Evolutionary conservation across 2,113 vertebrate genomes (phyloP), one percentile per base, ranked within the genome.

Genomic region (Stomatorhinus ivindoensis): DNA sequence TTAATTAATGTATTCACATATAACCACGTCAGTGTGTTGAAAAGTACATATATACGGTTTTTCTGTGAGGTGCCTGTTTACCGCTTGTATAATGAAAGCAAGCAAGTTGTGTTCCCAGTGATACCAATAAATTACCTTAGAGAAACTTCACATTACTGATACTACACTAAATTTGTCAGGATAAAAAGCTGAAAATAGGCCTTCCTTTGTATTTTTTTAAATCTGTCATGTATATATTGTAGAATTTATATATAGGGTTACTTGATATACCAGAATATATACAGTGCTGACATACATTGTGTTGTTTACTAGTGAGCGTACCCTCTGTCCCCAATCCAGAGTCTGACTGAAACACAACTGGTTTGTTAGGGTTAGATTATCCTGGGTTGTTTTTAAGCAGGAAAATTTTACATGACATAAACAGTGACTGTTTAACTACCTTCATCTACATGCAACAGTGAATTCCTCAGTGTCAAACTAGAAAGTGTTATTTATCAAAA

Each of bases 131-230:
- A 51, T 76, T 55, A 89, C 21, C 51, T 89, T 31, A 83, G 50
- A 89, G 17, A 2, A 88, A 88, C 31, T 88, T 88, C 88, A 88
- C 47, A 88, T 48, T 80, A 31, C 17, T 82, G 69, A 53, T 76
- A 35, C 24, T 53, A 88, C 46, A 80, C 11, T 53, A 61, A 42
- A 47, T 53, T 42, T 58, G 50, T 44, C 13, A 44, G 58, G 85
- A 80, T 61, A 87, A 90, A 90, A 73, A 80, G 5, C 48, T 88
- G 35, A 55, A 89, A 91, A 90, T 50, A n/a, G 50, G 50, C 90
- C 88, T 91, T 90, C 47, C 24, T 91, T 90, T 90, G 88, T 90
- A 86, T 89, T 89, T 82, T 85, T 90, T 90, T 86, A 69, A 82
- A 88, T 85, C 61, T 90, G 46, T 89, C 51, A n/a, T 69, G 87